A percentile compares a stretch with the other conserved stretches of the same genome.
phyloP scores from a whole-genome alignment of 2,888 invertebrate genomes.

The Chloromyia formosa region DNA sequence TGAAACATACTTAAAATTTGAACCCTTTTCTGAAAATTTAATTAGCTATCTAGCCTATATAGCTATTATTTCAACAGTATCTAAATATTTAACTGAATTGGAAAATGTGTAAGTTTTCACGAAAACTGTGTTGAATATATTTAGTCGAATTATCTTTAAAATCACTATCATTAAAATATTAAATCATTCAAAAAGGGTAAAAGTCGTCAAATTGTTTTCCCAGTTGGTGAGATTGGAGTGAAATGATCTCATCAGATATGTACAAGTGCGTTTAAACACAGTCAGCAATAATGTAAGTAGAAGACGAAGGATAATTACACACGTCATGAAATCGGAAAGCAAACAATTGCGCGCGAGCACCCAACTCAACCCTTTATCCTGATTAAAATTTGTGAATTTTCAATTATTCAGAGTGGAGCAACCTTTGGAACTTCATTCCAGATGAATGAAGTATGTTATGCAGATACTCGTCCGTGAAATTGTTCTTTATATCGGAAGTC shows the following conservation, averaged over 20 bases:
- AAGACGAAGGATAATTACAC: conserved; percentile 21
- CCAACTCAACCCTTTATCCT: conserved; percentile 20
- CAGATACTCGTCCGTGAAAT: no score
- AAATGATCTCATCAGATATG: neutral
- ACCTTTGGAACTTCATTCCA: no score
- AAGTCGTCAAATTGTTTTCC: neutral
- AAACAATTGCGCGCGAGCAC: neutral
- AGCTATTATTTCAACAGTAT: neutral
- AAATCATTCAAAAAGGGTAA: neutral
- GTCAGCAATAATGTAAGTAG: no score
- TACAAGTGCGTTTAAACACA: neutral
- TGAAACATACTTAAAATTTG: no score
- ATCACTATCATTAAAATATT: neutral
- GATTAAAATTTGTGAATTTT: neutral
- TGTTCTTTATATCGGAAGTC: no score
- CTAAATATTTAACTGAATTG: neutral
- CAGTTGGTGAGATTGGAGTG: neutral
- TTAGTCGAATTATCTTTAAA: neutral
- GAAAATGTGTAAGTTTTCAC: neutral
- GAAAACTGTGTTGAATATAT: neutral
- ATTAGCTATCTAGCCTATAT: no score
- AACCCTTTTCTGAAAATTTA: no score
- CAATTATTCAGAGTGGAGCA: no score
- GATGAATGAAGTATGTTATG: no score
- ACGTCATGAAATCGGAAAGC: neutral